Conservation (phyloP, 1,140 invertebrate species). For the Neotoxoptera formosana region DNA sequence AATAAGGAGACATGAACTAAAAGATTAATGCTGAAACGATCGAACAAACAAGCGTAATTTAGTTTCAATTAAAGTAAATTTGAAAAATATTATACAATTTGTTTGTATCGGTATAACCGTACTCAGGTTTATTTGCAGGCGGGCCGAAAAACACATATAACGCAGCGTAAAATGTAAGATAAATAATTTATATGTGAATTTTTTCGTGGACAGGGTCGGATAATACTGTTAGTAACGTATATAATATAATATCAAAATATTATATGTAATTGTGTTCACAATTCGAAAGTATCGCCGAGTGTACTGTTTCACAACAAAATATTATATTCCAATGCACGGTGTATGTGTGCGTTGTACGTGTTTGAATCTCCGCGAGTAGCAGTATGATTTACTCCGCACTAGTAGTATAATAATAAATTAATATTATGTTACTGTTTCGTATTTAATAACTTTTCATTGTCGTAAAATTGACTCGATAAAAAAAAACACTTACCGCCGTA, state of each 20-base stretch:
- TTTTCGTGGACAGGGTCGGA: background rate
- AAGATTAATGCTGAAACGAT: too few relatives aligned
- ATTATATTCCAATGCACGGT: background rate
- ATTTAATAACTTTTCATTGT: background rate
- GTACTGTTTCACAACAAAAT: background rate
- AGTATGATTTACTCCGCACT: background rate
- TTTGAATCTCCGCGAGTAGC: background rate
- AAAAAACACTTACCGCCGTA: background rate
- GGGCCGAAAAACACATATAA: background rate
- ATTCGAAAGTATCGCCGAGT: background rate
- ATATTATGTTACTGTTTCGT: too few relatives aligned
- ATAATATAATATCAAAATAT: background rate
- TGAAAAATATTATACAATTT: too few relatives aligned
- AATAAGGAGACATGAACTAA: too few relatives aligned
- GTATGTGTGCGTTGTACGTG: background rate
- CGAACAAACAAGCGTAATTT: too few relatives aligned
- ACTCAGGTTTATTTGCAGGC: background rate
- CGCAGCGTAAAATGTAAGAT: background rate
- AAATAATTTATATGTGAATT: background rate
- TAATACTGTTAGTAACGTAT: background rate
- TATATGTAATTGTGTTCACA: too few relatives aligned
- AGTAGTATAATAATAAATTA: too few relatives aligned
- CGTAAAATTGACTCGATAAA: background rate
- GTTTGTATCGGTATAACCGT: too few relatives aligned
- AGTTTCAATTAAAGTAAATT: too few relatives aligned